A percentile compares a stretch with the other conserved stretches of the same genome.
These are phyloP conservation scores for Hemicordylus capensis DNA, from an alignment of 2,113 vertebrate species.

Conservation along the genomic window DNA sequence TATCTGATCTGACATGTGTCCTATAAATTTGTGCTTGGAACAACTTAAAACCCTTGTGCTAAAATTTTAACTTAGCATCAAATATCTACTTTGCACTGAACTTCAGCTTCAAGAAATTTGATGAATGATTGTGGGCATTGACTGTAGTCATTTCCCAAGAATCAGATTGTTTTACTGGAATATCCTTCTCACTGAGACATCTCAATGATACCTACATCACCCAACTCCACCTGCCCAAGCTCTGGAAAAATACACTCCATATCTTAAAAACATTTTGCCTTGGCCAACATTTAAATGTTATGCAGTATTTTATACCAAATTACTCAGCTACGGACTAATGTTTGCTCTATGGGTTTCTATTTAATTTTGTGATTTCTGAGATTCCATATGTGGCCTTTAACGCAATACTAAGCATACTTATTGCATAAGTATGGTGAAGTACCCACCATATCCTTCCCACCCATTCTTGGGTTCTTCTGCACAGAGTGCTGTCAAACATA, in stretches of 20 bases:
- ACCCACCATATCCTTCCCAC: neutral
- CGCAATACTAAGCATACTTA: neutral
- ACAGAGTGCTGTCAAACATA: neutral
- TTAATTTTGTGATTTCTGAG: neutral
- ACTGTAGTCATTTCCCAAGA: neutral
- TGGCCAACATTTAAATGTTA: neutral
- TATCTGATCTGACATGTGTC: neutral
- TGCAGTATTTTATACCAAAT: neutral
- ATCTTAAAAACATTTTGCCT: neutral
- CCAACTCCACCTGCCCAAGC: slow-evolving; percentile 7
- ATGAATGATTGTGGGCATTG: neutral
- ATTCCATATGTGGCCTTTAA: neutral
- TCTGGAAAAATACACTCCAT: slow-evolving; percentile 12
- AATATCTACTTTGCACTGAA: neutral
- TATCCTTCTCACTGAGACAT: slow-evolving; percentile 29
- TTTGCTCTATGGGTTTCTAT: neutral
- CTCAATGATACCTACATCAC: neutral
- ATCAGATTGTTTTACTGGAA: slow-evolving; percentile 34
- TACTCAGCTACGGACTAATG: neutral
- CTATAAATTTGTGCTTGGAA: neutral
- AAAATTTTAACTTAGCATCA: neutral
- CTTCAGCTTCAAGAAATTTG: neutral
- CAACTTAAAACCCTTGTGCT: neutral
- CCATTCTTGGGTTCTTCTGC: neutral
- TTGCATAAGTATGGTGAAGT: neutral